Evolutionary conservation across 2,888 invertebrate species (phyloP), one percentile per base, ranked within the genome.

Genomic region (Cephus nigrinus): DNA sequence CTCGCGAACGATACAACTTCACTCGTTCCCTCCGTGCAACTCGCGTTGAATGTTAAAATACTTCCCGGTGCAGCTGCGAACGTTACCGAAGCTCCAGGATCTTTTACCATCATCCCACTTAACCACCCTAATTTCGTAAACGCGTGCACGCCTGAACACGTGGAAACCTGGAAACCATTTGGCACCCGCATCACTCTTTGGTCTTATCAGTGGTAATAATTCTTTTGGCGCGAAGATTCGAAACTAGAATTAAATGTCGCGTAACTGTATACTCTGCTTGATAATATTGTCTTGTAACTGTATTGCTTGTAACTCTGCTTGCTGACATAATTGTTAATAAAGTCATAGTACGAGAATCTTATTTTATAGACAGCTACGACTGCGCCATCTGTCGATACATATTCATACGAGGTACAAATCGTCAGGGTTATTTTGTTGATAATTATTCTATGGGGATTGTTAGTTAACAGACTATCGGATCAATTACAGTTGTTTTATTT

Each of bases 51-150:
- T 88, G 83, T 86, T 85, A 82, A 87, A 88, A 82, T 85, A 87
- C 87, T 88, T 88, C 87, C 88, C 88, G 87, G 87, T 88, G 86
- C 85, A 84, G 83, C 84, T 83, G 84, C 76, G 81, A 78, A 81
- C 73, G 11, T 33, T 71, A 12, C 71, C 55, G 23, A 55, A 55
- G 55, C 55, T 55, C 76, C 75, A 32, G 40, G 69, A 31, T 68
- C 55, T 32, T 35, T 32, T 73, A 74, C 76, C 76, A 69, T 69
- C 75, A 77, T 74, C 76, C 71, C 75, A 73, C 75, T 77, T 75
- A 79, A 71, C 76, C 34, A 30, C 69, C 79, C 71, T 55, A 68
- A 71, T 55, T 36, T 69, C 34, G 12, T 32, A 36, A 73, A 78
- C 72, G 75, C 32, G 71, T 71, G 33, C 33, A 72, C 23, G 33